A percentile compares a stretch with the other conserved stretches of the same genome.
Evolutionary conservation across 2,113 vertebrate genomes (phyloP).

Genomic region (Trogon surrucura): DNA sequence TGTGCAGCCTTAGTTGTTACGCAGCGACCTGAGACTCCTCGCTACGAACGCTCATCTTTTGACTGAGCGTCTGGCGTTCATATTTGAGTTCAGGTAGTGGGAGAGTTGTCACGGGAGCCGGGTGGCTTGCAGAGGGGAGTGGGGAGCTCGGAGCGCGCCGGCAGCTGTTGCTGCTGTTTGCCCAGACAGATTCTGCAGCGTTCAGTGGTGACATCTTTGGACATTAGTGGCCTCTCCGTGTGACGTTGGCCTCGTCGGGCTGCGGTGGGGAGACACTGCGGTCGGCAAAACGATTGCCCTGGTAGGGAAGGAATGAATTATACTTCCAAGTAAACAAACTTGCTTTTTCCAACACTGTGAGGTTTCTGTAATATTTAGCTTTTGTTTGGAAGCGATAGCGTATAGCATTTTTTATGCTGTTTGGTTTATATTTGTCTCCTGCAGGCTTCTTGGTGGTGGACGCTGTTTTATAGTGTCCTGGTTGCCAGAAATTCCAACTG

Average conservation of each 20-base stretch:
- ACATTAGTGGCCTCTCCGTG: background rate
- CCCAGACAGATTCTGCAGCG: slow-evolving; percentile 8
- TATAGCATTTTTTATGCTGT: slow-evolving; percentile 78
- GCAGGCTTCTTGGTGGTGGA: slow-evolving; percentile 59
- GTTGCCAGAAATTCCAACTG: slow-evolving; percentile 30
- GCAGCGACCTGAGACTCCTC: background rate
- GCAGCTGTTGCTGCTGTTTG: background rate
- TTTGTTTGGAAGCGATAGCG: slow-evolving; percentile 79
- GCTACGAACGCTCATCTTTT: slow-evolving; percentile 41
- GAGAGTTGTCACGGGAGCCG: background rate
- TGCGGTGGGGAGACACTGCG: slow-evolving; percentile 31
- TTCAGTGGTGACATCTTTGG: slow-evolving; percentile 12
- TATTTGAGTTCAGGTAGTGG: slow-evolving; percentile 34
- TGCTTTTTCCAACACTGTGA: slow-evolving; percentile 78
- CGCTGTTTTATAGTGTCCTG: slow-evolving; percentile 77
- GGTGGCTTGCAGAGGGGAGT: background rate
- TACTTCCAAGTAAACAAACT: slow-evolving; percentile 67
- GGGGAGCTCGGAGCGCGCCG: background rate
- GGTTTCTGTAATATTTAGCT: slow-evolving; percentile 76
- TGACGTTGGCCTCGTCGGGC: background rate
- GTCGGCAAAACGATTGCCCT: slow-evolving; percentile 41
- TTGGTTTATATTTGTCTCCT: slow-evolving; percentile 71
- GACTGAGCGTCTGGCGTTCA: slow-evolving; percentile 35
- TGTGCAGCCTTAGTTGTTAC: background rate
- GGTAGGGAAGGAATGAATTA: slow-evolving; percentile 50